A percentile compares a stretch with the other conserved stretches of the same genome.
These are phyloP conservation scores for Conopomorpha cramerella DNA, from an alignment of 1,140 invertebrate genomes.

Conservation along the genomic window DNA sequence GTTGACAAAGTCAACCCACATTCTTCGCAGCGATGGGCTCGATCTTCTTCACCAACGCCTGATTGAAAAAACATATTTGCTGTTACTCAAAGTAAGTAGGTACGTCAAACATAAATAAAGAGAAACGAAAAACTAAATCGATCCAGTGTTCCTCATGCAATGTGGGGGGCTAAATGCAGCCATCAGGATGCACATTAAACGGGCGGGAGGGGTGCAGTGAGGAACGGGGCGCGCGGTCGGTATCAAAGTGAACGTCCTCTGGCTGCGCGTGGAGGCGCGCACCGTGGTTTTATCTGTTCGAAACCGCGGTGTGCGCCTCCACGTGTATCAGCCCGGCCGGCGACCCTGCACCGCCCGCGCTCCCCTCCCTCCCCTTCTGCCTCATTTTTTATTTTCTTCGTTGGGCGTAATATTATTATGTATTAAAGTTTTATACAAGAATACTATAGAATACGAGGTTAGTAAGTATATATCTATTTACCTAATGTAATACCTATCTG, in stretches of 20 bases:
- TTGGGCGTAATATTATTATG: too few species aligned
- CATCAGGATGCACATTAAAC: conserved; percentile 45
- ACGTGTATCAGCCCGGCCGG: conserved; percentile 49
- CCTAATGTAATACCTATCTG: too few species aligned
- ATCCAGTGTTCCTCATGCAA: too few species aligned
- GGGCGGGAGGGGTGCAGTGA: conserved; percentile 24
- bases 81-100: too few species aligned
- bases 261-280: conserved; percentile 47
- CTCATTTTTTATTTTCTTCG: too few species aligned
- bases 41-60: conserved; percentile 45
- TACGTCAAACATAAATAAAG: too few species aligned
- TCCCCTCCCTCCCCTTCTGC: conserved; percentile 16
- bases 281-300: conserved; percentile 38
- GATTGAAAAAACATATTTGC: too few species aligned
- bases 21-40: conserved; percentile 55
- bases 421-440: too few species aligned
- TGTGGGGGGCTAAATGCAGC: conserved; percentile 37
- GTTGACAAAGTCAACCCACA: conserved; percentile 65
- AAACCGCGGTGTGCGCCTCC: conserved; percentile 49
- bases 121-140: too few species aligned
- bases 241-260: conserved; percentile 46
- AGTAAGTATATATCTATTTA: too few species aligned
- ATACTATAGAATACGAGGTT: too few species aligned
- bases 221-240: conserved; percentile 16
- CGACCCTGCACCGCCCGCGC: conserved; percentile 30